Base-by-base conservation (phyloP, 2,797 vertebrate genomes). In the Helicolenus hilgendorfi region DNA sequence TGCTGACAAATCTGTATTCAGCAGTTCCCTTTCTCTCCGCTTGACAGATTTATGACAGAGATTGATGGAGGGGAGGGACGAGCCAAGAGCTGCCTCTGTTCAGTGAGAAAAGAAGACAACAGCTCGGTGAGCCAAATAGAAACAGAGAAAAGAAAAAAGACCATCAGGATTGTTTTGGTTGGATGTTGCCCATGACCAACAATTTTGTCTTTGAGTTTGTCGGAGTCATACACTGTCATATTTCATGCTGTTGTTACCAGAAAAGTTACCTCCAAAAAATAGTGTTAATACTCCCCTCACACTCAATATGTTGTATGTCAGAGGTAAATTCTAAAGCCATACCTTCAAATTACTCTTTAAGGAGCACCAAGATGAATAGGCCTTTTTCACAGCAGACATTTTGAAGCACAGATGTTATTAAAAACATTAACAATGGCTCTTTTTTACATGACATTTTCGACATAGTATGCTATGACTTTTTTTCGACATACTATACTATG, bases 41-140 rank as follows among this genome's bases (percentile, higher is more conserved):
- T 15, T 95, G 97, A 96, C 97, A 96, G 94, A 95, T 95, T 96
- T 92, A 92, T 96, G 97, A 97, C 97, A 97, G 90, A 97, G 97
- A 98, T 98, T 95, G 97, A 98, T 98, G 96, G 92, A 95, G 95
- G 95, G 93, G 94, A 93, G 96, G 95, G 92, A 70, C 92, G 49
- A 86, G 83, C 85, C 62, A 71, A 92, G 94, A 91, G 75, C 55
- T 22, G 63, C 79, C 87, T 93, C 92, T 94, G 94, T 96, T 94
- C 62, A 33, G 36, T 7, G 60, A 91, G 86, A 90, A 91, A 91
- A 76, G 85, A 92, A 77, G 80, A 93, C 89, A 91, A 85, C 93
- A 76, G 94, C 85, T 79, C 83, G 85, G 69, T 31, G 82, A 87
- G 82, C 79, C 82, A 72, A 73, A 94, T 73, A 80, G 82, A 89